Conservation (phyloP, 2,888 invertebrate species). For the Plebejus argus region DNA sequence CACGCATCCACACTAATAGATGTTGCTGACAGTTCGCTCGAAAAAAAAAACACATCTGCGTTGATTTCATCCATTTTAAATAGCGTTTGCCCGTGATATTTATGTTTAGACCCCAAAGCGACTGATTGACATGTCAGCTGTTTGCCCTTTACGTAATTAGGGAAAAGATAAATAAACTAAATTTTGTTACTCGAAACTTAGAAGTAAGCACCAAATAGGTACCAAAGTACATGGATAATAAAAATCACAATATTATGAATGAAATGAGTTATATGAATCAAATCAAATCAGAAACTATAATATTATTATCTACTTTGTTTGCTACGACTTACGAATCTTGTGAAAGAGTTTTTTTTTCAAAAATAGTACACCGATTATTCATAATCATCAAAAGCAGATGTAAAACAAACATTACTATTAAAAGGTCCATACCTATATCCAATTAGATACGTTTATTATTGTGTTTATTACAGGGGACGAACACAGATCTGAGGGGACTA, state of each 20-base stretch:
- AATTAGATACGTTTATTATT: slow-evolving; percentile 3
- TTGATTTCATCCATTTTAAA: slow-evolving; percentile 13
- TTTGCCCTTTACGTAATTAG: neutral
- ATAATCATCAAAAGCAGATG: neutral
- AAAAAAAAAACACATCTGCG: slow-evolving; percentile 26
- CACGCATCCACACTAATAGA: slow-evolving; percentile 45
- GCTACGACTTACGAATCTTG: neutral
- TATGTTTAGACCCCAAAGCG: neutral
- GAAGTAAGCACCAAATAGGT: neutral
- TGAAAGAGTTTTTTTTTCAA: neutral
- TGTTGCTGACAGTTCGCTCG: slow-evolving; percentile 19
- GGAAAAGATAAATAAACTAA: neutral
- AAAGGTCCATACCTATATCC: neutral
- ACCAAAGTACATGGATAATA: neutral
- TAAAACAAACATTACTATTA: neutral
- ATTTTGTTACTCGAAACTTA: neutral
- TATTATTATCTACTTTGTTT: too few species aligned
- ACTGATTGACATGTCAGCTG: slow-evolving; percentile 3
- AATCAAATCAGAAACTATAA: neutral
- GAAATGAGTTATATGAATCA: neutral
- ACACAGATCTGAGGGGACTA: slow-evolving; percentile 38
- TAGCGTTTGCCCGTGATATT: neutral
- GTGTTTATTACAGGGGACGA: slow-evolving; percentile 17
- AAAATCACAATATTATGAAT: neutral
- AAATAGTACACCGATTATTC: neutral